Conservation (phyloP, 2,113 vertebrate genomes). For the Synodontis membranacea region DNA sequence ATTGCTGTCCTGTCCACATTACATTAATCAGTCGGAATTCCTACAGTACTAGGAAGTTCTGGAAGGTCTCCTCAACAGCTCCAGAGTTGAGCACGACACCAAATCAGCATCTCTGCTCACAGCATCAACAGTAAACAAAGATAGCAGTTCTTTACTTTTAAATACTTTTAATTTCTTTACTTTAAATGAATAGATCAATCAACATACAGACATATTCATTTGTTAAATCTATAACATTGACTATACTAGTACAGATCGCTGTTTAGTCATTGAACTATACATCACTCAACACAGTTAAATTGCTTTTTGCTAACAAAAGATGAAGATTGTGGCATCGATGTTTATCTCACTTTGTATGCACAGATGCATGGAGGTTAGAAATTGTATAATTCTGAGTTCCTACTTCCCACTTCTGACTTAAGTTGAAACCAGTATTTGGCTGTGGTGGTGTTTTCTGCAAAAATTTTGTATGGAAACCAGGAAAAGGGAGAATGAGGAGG, state of each 20-base stretch:
- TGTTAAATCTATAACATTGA: neutral
- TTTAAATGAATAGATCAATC: neutral
- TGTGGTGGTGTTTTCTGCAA: neutral
- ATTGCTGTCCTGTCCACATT: neutral
- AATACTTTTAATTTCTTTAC: neutral
- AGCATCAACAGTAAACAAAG: neutral
- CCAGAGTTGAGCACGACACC: neutral
- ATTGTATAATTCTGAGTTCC: neutral
- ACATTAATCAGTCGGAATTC: neutral
- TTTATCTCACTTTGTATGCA: neutral
- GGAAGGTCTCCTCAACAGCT: neutral
- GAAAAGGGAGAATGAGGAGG: neutral
- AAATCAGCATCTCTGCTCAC: neutral
- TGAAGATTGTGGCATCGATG: neutral
- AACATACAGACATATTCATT: neutral
- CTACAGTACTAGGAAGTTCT: too few species aligned
- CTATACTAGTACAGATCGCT: neutral
- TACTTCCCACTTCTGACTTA: neutral
- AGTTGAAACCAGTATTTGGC: neutral
- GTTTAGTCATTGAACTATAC: neutral
- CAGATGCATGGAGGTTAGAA: neutral
- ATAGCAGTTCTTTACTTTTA: neutral
- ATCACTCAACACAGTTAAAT: neutral
- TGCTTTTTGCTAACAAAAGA: neutral
- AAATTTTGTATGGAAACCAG: neutral